A percentile compares a stretch with the other conserved stretches of the same genome.
Evolutionary conservation across 2,888 invertebrate species (phyloP).

Genomic region (Sarcophaga subvicina): DNA sequence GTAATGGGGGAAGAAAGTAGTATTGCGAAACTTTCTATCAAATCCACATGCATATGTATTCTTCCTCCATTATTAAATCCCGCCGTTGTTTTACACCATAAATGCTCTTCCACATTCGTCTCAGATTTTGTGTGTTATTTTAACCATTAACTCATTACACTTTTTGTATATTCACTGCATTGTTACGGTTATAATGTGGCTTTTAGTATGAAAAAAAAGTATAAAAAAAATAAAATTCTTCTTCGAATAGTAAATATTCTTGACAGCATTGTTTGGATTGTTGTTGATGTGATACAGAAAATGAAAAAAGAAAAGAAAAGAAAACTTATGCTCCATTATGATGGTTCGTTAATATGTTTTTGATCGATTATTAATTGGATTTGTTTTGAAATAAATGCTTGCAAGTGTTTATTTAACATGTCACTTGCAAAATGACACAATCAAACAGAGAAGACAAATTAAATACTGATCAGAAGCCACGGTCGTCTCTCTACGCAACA

Average conservation of each 20-base stretch:
- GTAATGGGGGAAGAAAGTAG: too few species aligned
- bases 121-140: background rate
- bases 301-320: background rate
- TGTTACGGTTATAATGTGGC: background rate
- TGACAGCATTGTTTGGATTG: conserved; percentile 24
- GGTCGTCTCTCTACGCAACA: background rate
- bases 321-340: background rate
- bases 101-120: too few species aligned
- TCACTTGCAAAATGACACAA: conserved; percentile 7
- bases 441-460: conserved; percentile 1
- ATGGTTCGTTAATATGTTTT: conserved; percentile 48
- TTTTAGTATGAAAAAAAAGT: background rate
- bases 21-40: too few species aligned
- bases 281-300: conserved; percentile 17
- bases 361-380: conserved; percentile 58
- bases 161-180: background rate
- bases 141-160: background rate
- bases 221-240: background rate
- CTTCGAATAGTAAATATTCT: background rate
- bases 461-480: conserved; percentile 5
- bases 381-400: conserved; percentile 7
- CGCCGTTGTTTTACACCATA: too few species aligned
- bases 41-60: too few species aligned
- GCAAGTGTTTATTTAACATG: conserved; percentile 6
- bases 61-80: too few species aligned